A percentile compares a stretch with the other conserved stretches of the same genome.
Evolutionary conservation across 2,888 invertebrate genomes (phyloP).

Genomic region (Amitus sp.): DNA sequence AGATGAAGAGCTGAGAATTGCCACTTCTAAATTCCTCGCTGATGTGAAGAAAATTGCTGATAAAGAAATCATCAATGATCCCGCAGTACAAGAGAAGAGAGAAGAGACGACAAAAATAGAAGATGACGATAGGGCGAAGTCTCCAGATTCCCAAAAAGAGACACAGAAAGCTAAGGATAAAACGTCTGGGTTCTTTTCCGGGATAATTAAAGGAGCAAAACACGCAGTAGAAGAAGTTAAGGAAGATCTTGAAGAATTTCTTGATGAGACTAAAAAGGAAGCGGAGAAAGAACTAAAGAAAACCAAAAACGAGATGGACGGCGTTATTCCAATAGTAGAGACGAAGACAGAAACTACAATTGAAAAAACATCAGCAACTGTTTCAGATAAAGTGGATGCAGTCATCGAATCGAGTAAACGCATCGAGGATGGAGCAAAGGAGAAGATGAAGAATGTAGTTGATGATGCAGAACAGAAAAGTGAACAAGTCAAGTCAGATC

Average conservation of each 20-base stretch:
- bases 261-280: slow-evolving; percentile 49
- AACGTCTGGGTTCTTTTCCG: slow-evolving; percentile 35
- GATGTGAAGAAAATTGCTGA: slow-evolving; percentile 50
- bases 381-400: slow-evolving; percentile 14
- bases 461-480: no score
- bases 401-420: no score
- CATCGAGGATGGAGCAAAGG: slow-evolving; percentile 26
- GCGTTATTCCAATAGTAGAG: no score
- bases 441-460: background rate
- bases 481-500: background rate
- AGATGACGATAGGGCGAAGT: slow-evolving; percentile 20
- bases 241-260: slow-evolving; percentile 46
- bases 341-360: slow-evolving; percentile 15
- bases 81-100: slow-evolving; percentile 36
- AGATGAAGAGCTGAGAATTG: slow-evolving; percentile 52
- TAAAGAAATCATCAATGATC: background rate
- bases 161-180: slow-evolving; percentile 41
- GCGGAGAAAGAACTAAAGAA: slow-evolving; percentile 38
- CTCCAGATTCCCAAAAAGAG: slow-evolving; percentile 46
- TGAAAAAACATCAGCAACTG: slow-evolving; percentile 7
- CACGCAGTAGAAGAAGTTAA: slow-evolving; percentile 45
- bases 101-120: slow-evolving; percentile 63
- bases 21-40: slow-evolving; percentile 49
- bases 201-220: slow-evolving; percentile 52
- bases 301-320: background rate